These are phyloP conservation scores for Pseudoips prasinana DNA, from an alignment of 2,888 invertebrate genomes.

Conservation along the genomic window DNA sequence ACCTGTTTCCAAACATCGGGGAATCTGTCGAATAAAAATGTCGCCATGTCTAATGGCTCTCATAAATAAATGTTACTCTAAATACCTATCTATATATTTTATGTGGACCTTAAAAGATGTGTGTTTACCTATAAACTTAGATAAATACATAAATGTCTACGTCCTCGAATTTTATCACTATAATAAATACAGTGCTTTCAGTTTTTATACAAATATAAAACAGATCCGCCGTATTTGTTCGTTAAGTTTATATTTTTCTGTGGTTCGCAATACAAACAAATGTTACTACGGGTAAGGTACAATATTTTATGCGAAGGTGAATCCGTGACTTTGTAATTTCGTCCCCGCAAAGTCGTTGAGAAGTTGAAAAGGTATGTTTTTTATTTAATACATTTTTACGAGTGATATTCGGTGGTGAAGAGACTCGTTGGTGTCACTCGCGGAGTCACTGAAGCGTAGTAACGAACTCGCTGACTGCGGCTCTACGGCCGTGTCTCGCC, in stretches of 20 bases:
- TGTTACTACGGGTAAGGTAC: constrained; percentile 12
- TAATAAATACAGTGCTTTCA: constrained; percentile 25
- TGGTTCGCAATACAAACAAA: constrained; percentile 14
- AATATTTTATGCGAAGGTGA: constrained; percentile 36
- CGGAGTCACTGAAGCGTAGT: constrained; percentile 65
- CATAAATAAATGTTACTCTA: constrained; percentile 31
- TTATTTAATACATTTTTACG: constrained; percentile 64
- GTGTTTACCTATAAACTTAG: constrained; percentile 26
- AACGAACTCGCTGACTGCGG: constrained; percentile 66
- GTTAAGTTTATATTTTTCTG: constrained; percentile 9
- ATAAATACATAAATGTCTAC: constrained; percentile 17
- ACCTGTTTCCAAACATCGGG: constrained; percentile 24
- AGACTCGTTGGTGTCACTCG: constrained; percentile 70
- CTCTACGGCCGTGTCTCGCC: constrained; percentile 34
- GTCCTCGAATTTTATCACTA: constrained; percentile 5
- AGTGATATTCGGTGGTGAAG: constrained; percentile 64
- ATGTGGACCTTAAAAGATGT: constrained; percentile 16
- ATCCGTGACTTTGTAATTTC: constrained; percentile 45
- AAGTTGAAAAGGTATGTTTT: constrained; percentile 66
- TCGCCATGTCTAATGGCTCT: constrained; percentile 16
- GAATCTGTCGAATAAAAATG: constrained; percentile 20
- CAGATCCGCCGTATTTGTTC: constrained; percentile 5
- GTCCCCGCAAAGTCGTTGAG: constrained; percentile 53
- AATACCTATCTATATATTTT: constrained; percentile 28
- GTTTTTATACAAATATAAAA: constrained; percentile 23